Base-by-base conservation (phyloP, 2,888 invertebrate species). In the Eutolmus rufibarbis region DNA sequence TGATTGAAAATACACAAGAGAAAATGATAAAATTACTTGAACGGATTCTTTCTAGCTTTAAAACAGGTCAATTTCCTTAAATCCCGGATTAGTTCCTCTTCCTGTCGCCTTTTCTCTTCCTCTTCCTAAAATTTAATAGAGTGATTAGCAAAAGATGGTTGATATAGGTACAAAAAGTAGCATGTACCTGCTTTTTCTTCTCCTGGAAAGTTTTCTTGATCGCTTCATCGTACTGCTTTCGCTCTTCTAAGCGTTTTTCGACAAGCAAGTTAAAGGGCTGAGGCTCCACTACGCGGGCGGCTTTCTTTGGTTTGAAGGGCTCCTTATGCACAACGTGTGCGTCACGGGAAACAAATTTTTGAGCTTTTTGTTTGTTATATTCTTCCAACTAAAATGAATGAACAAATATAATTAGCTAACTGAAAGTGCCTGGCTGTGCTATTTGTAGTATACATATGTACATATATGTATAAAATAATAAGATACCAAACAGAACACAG, bases 11-110 rank as follows among this genome's bases (percentile, higher is more conserved):
- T 46, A 46, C 43, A 46, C 8, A 14, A 4, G 51, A n/a, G 23
- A 46, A 14, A 0, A 43, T 14, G 16, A 46, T 28, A 23, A 28
- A 81, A 81, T 89, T 90, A 90, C 89, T 92, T 92, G 89, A 92
- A 92, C 66, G 92, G 92, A 90, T 92, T 92, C 89, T 91, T 92
- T 90, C 91, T 91, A 87, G 92, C 92, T 90, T 92, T 92, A 87
- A 92, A 92, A 87, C 90, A 90, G 87, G 91, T 90, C 88, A 89
- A 89, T 89, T 92, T 92, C 88, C 92, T 90, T 89, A 92, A 86
- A 89, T 92, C 90, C 89, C 90, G 91, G 56, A 90, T 89, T 86
- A 90, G 88, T 88, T 90, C 90, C 88, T 91, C 89, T 89, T 92
- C 92, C 34, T 89, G 90, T 89, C 90, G 90, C 88, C 89, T 91